Conservation (phyloP, 2,113 vertebrate genomes). For the Eira barbara region DNA sequence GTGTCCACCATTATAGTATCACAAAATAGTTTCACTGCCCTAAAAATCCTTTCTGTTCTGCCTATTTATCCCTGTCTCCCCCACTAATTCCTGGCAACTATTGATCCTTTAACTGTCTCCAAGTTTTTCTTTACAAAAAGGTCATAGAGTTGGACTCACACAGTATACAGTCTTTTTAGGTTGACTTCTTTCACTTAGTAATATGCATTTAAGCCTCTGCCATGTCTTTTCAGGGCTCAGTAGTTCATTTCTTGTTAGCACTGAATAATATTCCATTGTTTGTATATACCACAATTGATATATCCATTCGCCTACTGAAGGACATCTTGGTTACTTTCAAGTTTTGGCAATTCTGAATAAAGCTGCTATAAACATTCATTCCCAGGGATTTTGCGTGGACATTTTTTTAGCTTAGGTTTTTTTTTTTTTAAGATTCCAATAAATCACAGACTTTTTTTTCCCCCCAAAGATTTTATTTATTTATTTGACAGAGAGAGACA, state of each 20-base stretch:
- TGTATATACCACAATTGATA: background rate
- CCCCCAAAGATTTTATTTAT: no score
- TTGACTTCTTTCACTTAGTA: background rate
- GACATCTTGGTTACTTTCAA: background rate
- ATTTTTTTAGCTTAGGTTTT: background rate
- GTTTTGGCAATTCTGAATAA: slow-evolving; percentile 6
- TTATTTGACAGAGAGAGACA: no score
- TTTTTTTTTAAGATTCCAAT: background rate
- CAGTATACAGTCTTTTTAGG: background rate
- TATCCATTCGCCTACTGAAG: background rate
- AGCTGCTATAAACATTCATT: background rate
- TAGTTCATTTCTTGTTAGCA: slow-evolving; percentile 7
- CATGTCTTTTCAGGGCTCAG: background rate
- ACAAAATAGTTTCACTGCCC: background rate
- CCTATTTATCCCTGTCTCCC: background rate
- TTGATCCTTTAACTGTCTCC: background rate
- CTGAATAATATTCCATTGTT: background rate
- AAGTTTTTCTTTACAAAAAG: background rate
- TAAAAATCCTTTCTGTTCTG: background rate
- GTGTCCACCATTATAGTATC: background rate
- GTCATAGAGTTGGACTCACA: background rate
- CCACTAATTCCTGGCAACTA: background rate
- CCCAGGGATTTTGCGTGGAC: background rate
- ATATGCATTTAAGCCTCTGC: background rate
- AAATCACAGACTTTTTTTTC: background rate